Evolutionary conservation across 2,113 vertebrate species (phyloP), one percentile per base, ranked within the genome.

Genomic region (Peromyscus maniculatus): DNA sequence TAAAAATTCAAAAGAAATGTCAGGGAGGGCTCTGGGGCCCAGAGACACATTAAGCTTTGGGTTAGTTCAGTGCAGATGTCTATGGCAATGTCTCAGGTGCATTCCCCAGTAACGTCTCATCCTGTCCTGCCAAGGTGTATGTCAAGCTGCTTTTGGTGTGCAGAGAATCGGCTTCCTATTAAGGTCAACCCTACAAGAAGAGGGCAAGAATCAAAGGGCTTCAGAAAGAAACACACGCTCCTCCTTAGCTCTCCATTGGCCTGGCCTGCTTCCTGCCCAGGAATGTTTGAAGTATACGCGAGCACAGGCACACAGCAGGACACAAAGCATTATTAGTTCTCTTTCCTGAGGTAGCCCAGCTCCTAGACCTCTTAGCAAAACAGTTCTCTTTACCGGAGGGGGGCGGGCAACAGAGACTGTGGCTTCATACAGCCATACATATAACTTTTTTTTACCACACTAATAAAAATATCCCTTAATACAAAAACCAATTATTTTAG

Each of bases 161-260:
- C 84, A 96, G 94, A 94, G 94, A 96, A 89, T 52, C 87, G 10
- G 55, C 75, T 98, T 98, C 97, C 97, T 97, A 96, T 74, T 64
- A 96, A 98, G 97, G 96, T 98, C 97, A 98, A 4, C 83, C 86
- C 87, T 96, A 64, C 64, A 97, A 97, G 95, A 96, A 95, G 79
- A 78, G 93, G 88, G 69, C 82, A 97, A 89, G 93, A 97, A 92
- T 97, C 97, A 98, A 98, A 98, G 52, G 75, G 55, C 4, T 62
- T 98, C 89, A 83, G 92, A 97, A 98, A 97, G 91, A 98, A 98
- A 95, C 96, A 95, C 64, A 89, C 93, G 66, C 92, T 95, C 97
- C 93, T 97, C 88, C 43, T 62, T 59, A 71, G 64, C 17, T 39
- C 82, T 87, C 59, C 15, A 2, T 5, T 4, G 36, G 89, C 74